These are phyloP conservation scores for Morone saxatilis DNA, from an alignment of 2,113 vertebrate species.

Conservation along the genomic window DNA sequence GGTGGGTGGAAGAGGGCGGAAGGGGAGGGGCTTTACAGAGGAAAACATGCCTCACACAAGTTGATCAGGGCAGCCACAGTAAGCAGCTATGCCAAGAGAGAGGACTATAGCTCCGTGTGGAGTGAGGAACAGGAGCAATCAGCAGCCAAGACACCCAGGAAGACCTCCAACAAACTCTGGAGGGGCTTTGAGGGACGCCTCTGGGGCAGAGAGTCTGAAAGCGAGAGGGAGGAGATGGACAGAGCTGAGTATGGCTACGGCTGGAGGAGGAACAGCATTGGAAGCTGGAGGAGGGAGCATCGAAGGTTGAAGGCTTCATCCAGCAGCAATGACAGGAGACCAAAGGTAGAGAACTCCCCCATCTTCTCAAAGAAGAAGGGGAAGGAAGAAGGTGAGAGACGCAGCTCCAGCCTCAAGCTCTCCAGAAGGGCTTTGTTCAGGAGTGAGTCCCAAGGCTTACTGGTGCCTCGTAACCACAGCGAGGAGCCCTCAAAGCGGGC, in stretches of 20 bases:
- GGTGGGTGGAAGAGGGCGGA: constrained; percentile 73
- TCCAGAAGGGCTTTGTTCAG: constrained; percentile 83
- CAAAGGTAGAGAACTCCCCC: constrained; percentile 74
- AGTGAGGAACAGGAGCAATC: constrained; percentile 62
- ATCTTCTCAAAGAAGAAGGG: constrained; percentile 73
- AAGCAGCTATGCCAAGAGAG: constrained; percentile 80
- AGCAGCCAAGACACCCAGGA: constrained; percentile 54
- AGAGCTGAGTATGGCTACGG: constrained; percentile 77
- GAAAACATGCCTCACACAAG: constrained; percentile 85
- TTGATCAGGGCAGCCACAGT: constrained; percentile 84
- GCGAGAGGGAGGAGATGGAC: constrained; percentile 71
- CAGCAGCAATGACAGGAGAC: constrained; percentile 68
- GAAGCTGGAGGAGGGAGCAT: constrained; percentile 76
- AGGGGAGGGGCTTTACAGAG: constrained; percentile 84
- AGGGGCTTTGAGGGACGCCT: constrained; percentile 80
- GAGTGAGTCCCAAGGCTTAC: constrained; percentile 84
- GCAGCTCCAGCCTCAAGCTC: constrained; percentile 79
- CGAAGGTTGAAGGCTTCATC: constrained; percentile 65
- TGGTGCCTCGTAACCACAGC: constrained; percentile 72
- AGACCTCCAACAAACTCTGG: constrained; percentile 78
- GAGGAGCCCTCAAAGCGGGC: constrained; percentile 69
- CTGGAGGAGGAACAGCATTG: constrained; percentile 74
- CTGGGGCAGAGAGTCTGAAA: constrained; percentile 81
- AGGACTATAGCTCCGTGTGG: constrained; percentile 76
- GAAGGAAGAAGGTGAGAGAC: constrained; percentile 78